Percentiles rank a stretch among this genome's conserved stretches.
Evolutionary conservation across 2,888 invertebrate genomes (phyloP).

Genomic region (Plagodis pulveraria): DNA sequence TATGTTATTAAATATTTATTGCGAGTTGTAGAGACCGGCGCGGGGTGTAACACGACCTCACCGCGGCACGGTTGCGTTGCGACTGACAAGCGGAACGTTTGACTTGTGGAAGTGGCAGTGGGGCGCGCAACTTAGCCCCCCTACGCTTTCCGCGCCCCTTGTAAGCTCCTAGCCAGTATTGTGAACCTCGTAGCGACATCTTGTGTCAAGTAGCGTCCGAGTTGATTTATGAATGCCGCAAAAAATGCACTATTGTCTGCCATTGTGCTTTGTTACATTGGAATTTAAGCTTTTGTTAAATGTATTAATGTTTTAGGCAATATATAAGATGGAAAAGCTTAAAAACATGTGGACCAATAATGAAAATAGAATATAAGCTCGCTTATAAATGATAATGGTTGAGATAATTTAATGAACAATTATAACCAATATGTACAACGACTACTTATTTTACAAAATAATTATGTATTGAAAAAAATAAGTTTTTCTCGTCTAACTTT

Average conservation of each 20-base stretch:
- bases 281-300: slow-evolving; percentile 9
- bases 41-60: slow-evolving; percentile 63
- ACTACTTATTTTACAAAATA: no score
- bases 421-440: no score
- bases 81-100: slow-evolving; percentile 75
- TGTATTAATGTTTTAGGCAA: no score
- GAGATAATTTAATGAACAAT: no score
- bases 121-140: slow-evolving; percentile 69
- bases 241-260: slow-evolving; percentile 12
- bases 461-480: no score
- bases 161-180: slow-evolving; percentile 54
- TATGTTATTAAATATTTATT: slow-evolving; percentile 77
- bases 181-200: slow-evolving; percentile 61
- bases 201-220: slow-evolving; percentile 57
- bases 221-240: slow-evolving; percentile 8
- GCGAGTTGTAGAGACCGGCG: slow-evolving; percentile 70
- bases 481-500: no score
- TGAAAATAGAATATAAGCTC: no score
- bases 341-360: no score
- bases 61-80: slow-evolving; percentile 74
- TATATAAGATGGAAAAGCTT: no score
- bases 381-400: no score
- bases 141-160: slow-evolving; percentile 53
- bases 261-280: slow-evolving; percentile 11
- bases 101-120: slow-evolving; percentile 74